Conservation (phyloP, 2,888 invertebrate species). For the Cerastis rubricosa region DNA sequence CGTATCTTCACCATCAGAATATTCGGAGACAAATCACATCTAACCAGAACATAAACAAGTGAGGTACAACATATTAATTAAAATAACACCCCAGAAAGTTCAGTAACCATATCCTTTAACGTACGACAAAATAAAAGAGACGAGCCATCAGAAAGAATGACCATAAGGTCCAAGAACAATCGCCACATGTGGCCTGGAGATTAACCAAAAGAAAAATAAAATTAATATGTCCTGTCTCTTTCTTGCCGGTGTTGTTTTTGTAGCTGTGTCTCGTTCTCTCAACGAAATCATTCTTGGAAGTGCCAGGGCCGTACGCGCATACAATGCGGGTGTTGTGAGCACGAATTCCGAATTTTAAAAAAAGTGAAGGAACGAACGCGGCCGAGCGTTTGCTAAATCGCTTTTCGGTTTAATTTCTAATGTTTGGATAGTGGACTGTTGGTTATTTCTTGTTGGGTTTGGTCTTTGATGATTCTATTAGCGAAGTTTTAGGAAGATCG, state of each 20-base stretch:
- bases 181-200: constrained; percentile 90
- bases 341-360: constrained; percentile 84
- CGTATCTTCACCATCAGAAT: constrained; percentile 63
- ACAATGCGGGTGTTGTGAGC: constrained; percentile 90
- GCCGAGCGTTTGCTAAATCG: constrained; percentile 81
- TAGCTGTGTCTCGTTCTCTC: constrained; percentile 74
- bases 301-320: constrained; percentile 83
- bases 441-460: constrained; percentile 47
- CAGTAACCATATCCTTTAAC: constrained; percentile 78
- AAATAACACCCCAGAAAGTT: constrained; percentile 85
- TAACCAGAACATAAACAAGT: constrained; percentile 70
- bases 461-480: constrained; percentile 58
- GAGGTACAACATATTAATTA: constrained; percentile 85
- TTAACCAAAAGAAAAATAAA: constrained; percentile 89
- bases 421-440: constrained; percentile 61
- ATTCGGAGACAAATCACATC: constrained; percentile 67
- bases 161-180: constrained; percentile 90
- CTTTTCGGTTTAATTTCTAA: constrained; percentile 77
- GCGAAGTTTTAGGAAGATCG: constrained; percentile 9
- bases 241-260: constrained; percentile 58
- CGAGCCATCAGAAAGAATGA: constrained; percentile 81
- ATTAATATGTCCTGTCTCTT: constrained; percentile 79
- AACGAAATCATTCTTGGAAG: constrained; percentile 90
- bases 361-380: constrained; percentile 75
- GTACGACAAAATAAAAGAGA: constrained; percentile 72